These are phyloP conservation scores for Idaea aversata DNA, from an alignment of 2,888 invertebrate species.

Conservation along the genomic window DNA sequence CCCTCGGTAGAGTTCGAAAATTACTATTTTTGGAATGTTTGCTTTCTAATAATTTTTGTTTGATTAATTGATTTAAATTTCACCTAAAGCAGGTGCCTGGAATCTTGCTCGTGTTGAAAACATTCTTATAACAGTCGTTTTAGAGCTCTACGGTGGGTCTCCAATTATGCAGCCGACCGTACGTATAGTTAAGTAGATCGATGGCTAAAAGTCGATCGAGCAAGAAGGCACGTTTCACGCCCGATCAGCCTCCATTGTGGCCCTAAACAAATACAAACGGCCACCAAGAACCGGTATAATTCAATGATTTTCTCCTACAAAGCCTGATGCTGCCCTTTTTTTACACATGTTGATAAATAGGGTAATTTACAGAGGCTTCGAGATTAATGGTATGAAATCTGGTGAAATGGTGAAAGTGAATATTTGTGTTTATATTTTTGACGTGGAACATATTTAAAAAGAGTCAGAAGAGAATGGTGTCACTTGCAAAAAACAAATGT, in stretches of 20 bases:
- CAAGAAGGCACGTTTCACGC: slow-evolving; percentile 5
- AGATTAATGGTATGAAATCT: neutral
- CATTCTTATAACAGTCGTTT: too few species aligned
- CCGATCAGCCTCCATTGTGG: slow-evolving; percentile 6
- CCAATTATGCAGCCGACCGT: neutral
- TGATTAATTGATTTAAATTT: too few species aligned
- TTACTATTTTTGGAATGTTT: too few species aligned
- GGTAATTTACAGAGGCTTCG: neutral
- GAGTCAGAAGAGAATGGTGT: too few species aligned
- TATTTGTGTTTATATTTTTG: neutral
- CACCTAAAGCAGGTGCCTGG: too few species aligned
- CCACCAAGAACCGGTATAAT: neutral
- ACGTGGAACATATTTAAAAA: neutral
- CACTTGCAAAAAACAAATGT: too few species aligned
- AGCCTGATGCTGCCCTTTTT: neutral
- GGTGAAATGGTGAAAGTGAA: neutral
- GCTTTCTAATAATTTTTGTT: too few species aligned
- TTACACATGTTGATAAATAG: slow-evolving; percentile 1
- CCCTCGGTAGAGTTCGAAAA: too few species aligned
- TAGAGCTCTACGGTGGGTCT: too few species aligned
- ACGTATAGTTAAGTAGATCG: neutral
- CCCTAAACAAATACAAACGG: slow-evolving; percentile 3
- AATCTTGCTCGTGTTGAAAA: too few species aligned
- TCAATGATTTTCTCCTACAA: slow-evolving; percentile 1
- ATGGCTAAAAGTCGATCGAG: neutral